These are phyloP conservation scores for Drosophila nr. perissopoda DNA, from an alignment of 2,888 invertebrate species.

Conservation along the genomic window DNA sequence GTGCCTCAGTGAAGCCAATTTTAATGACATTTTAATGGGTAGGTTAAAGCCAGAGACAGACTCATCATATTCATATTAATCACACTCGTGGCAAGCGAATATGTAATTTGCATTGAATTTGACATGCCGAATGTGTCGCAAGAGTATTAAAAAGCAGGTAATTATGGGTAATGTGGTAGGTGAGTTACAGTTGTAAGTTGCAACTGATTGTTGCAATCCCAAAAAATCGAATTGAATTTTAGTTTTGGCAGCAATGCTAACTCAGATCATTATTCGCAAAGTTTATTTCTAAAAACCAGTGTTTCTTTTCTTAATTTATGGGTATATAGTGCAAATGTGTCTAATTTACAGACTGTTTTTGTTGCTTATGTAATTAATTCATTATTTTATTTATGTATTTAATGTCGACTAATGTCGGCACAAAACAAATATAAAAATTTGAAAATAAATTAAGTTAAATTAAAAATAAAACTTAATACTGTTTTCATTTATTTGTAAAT, in stretches of 20 bases:
- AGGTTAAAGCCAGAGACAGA: constrained; percentile 16
- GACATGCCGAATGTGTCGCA: constrained; percentile 63
- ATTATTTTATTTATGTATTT: not conserved
- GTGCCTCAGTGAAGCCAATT: constrained; percentile 52
- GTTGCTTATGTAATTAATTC: not conserved
- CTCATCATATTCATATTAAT: constrained; percentile 5
- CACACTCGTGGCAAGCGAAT: constrained; percentile 31
- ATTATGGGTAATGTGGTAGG: constrained; percentile 43
- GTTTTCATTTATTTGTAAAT: too few species aligned
- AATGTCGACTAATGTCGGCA: not conserved
- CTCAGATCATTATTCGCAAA: not conserved
- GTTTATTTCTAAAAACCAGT: not conserved
- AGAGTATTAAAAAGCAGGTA: constrained; percentile 26
- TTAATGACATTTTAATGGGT: constrained; percentile 75
- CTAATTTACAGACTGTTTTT: too few species aligned
- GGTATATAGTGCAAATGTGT: too few species aligned
- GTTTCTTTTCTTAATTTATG: not conserved
- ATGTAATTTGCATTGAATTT: constrained; percentile 80
- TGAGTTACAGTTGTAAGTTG: constrained; percentile 1
- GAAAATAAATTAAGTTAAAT: not conserved
- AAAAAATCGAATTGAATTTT: not conserved
- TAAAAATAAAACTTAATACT: not conserved
- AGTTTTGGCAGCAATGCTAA: not conserved
- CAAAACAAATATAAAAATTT: not conserved
- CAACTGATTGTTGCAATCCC: not conserved